These are phyloP conservation scores for Euura lappo DNA, from an alignment of 1,140 invertebrate genomes.

Conservation along the genomic window DNA sequence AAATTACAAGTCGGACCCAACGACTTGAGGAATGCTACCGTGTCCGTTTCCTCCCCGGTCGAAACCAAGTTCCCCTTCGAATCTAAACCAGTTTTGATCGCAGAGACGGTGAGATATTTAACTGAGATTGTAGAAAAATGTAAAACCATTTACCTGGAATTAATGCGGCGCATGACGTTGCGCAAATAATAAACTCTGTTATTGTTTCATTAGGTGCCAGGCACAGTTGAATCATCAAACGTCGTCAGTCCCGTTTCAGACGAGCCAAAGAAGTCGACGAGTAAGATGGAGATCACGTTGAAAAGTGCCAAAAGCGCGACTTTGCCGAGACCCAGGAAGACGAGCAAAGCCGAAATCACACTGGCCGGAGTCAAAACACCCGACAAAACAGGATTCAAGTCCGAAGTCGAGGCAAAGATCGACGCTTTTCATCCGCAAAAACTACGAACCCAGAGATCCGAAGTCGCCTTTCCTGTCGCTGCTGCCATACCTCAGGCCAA, in stretches of 20 bases:
- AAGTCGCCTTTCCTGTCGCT: slow-evolving; percentile 65
- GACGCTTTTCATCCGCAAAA: slow-evolving; percentile 56
- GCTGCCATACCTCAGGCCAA: slow-evolving; percentile 46
- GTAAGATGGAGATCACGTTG: slow-evolving; percentile 70
- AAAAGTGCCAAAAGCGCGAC: slow-evolving; percentile 75
- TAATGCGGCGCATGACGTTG: neutral
- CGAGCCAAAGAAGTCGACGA: slow-evolving; percentile 52
- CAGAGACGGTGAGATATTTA: slow-evolving; percentile 37
- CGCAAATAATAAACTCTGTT: slow-evolving; percentile 6
- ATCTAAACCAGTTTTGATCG: slow-evolving; percentile 33
- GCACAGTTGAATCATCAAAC: slow-evolving; percentile 25
- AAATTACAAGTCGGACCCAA: slow-evolving; percentile 53
- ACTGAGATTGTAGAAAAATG: too few species aligned
- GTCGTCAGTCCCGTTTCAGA: slow-evolving; percentile 29
- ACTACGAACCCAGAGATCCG: slow-evolving; percentile 62
- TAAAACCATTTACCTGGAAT: neutral
- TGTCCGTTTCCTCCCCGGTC: slow-evolving; percentile 52
- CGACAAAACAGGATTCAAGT: slow-evolving; percentile 60
- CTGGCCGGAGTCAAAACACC: slow-evolving; percentile 58
- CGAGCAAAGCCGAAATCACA: slow-evolving; percentile 71
- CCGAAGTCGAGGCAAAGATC: slow-evolving; percentile 68
- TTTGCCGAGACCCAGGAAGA: slow-evolving; percentile 67
- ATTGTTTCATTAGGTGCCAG: slow-evolving; percentile 31
- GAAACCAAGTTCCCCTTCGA: slow-evolving; percentile 52
- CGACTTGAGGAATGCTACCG: slow-evolving; percentile 48